Evolutionary conservation across 1,140 invertebrate genomes (phyloP), one percentile per base, ranked within the genome.

Genomic region (Asobara japonica): DNA sequence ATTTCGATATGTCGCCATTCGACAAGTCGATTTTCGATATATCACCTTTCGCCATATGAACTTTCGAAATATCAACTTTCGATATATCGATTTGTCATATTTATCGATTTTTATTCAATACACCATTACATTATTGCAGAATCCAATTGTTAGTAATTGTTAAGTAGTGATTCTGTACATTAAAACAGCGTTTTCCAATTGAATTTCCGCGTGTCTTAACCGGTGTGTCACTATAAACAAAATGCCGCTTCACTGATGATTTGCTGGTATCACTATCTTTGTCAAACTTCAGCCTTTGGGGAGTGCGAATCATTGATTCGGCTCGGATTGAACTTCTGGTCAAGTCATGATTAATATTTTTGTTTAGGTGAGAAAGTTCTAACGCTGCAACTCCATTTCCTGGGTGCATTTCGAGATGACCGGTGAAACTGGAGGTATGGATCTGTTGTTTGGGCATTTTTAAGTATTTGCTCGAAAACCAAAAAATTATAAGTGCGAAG

Each of bases 111-210:
- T n/a, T n/a, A n/a, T n/a, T n/a, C n/a, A n/a, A n/a, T n/a, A n/a
- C n/a, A n/a, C n/a, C n/a, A n/a, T n/a, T n/a, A n/a, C n/a, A n/a
- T n/a, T n/a, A n/a, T n/a, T n/a, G n/a, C n/a, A n/a, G n/a, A n/a
- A n/a, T n/a, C 3, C 10, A 51, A 10, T 67, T 41, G 13, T 22
- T 20, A 0, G n/a, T 22, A n/a, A 67, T 16, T 1, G 10, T 10
- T 68, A 25, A 56, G 4, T 16, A 41, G n/a, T 45, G 31, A 60
- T 22, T n/a, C 16, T 36, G 25, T 83, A 83, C 79, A 25, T 83
- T 82, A 22, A 81, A 83, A n/a, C 13, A 77, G 0, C 71, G 0
- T 61, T 82, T 82, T n/a, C 81, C 80, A 18, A 81, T 79, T 20
- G 60, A 79, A 72, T 79, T 81, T 66, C 62, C 74, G 0, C 8